Conservation (phyloP, 2,113 vertebrate genomes). For the Lagopus muta region DNA sequence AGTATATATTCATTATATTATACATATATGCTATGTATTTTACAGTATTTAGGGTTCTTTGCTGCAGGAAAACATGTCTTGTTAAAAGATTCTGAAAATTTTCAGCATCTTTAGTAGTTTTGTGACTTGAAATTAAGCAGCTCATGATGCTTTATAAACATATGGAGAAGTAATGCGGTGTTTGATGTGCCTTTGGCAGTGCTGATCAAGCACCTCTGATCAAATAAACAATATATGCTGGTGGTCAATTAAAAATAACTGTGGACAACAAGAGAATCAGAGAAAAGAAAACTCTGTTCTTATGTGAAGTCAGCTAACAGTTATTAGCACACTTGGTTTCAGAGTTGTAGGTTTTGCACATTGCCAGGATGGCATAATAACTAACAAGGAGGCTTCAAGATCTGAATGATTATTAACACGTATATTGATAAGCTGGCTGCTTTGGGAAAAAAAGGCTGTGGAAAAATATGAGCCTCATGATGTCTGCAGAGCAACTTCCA, state of each 20-base stretch:
- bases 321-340: not conserved
- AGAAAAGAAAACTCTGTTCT: not conserved
- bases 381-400: not conserved
- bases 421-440: not conserved
- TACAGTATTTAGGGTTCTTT: not conserved
- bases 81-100: not conserved
- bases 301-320: not conserved
- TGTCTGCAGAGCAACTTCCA: not conserved
- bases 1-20: not conserved
- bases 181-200: not conserved
- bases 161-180: rapidly evolving
- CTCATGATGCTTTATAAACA: not conserved
- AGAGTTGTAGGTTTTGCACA: not conserved
- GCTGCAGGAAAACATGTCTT: not conserved
- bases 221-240: not conserved
- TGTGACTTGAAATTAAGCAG: not conserved
- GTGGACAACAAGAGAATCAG: not conserved
- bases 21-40: not conserved
- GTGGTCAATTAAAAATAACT: not conserved
- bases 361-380: not conserved
- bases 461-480: not conserved
- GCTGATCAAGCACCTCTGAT: not conserved
- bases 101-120: not conserved
- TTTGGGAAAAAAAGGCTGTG: not conserved
- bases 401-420: not conserved